Percentiles rank a stretch among this genome's conserved stretches.
These are phyloP conservation scores for Drosophila suzukii DNA, from an alignment of 1,140 invertebrate genomes.

Conservation along the genomic window DNA sequence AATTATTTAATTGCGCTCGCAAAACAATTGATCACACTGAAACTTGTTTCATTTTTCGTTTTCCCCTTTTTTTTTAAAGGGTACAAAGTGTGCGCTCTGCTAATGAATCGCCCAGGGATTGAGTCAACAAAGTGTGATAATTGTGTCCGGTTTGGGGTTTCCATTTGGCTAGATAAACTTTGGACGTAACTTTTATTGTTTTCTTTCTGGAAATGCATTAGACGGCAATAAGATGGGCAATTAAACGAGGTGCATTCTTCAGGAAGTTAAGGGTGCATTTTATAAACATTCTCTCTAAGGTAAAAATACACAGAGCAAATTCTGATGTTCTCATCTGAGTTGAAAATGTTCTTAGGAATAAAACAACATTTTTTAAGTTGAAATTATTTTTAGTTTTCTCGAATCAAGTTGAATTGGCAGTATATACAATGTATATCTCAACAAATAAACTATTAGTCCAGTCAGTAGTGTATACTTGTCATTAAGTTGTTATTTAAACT, in stretches of 20 bases:
- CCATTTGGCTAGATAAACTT: not conserved
- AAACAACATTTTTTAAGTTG: too few relatives aligned
- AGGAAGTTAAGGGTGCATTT: not conserved
- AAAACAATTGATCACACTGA: constrained; percentile 41
- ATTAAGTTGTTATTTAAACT: too few relatives aligned
- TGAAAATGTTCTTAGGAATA: too few relatives aligned
- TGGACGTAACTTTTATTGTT: not conserved
- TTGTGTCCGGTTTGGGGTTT: constrained; percentile 3
- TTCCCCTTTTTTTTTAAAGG: not conserved
- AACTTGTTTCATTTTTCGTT: constrained; percentile 5
- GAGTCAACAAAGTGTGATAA: constrained; percentile 5
- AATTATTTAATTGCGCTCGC: constrained; percentile 61
- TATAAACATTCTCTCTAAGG: too few relatives aligned
- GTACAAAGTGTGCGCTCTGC: not conserved
- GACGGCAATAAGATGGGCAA: not conserved
- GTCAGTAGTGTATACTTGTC: too few relatives aligned
- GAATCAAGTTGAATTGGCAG: too few relatives aligned
- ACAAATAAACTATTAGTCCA: too few relatives aligned
- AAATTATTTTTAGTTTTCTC: too few relatives aligned
- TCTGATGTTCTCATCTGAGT: too few relatives aligned
- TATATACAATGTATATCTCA: too few relatives aligned
- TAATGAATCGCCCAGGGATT: constrained; percentile 5
- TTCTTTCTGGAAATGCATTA: constrained; percentile 7
- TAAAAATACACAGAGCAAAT: too few relatives aligned
- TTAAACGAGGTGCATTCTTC: not conserved